Percentiles rank a stretch among this genome's conserved stretches.
These are phyloP conservation scores for Myopa tessellatipennis DNA, from an alignment of 2,888 invertebrate species.

Conservation along the genomic window DNA sequence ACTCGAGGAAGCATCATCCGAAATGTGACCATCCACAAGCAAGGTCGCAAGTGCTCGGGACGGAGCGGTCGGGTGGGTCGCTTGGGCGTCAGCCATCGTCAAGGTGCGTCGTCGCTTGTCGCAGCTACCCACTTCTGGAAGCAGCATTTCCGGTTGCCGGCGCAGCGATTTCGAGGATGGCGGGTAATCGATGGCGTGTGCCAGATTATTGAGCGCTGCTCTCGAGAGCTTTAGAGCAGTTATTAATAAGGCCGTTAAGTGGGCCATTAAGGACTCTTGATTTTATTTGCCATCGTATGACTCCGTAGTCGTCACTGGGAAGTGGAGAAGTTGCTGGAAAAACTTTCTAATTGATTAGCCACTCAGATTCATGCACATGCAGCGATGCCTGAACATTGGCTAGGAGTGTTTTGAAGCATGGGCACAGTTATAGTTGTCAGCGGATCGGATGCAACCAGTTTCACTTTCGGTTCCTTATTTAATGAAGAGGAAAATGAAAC, in stretches of 20 bases:
- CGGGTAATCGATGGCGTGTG: constrained; percentile 1
- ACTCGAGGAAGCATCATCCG: not conserved
- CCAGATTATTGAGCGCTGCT: not conserved
- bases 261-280: not conserved
- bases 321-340: not conserved
- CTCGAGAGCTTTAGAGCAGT: not conserved
- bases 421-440: no score
- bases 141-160: not conserved
- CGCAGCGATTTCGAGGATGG: not conserved
- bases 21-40: not conserved
- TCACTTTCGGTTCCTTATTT: no score
- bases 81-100: no score
- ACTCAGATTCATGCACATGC: not conserved
- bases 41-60: not conserved
- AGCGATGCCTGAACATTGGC: no score
- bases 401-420: no score
- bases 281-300: no score
- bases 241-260: constrained; percentile 6
- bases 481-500: no score
- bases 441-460: no score
- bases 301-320: not conserved
- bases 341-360: constrained; percentile 1
- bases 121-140: not conserved
- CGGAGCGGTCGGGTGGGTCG: not conserved
- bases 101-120: not conserved